These are phyloP conservation scores for Colossoma macropomum DNA, from an alignment of 2,113 vertebrate genomes.

Conservation along the genomic window DNA sequence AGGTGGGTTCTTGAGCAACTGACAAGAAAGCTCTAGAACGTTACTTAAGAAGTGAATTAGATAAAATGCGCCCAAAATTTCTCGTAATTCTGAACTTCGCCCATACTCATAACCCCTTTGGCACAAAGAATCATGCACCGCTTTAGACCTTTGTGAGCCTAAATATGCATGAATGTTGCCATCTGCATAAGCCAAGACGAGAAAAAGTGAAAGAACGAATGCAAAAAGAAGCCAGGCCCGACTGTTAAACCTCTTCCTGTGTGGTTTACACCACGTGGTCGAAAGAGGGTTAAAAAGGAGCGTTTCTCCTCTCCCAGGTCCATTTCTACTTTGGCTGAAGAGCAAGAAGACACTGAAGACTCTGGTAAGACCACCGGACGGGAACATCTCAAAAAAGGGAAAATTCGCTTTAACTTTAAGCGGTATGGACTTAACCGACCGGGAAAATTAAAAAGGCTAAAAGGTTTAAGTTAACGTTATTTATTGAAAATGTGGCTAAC, in stretches of 20 bases:
- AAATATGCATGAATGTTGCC: neutral
- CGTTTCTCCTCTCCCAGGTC: conserved; percentile 68
- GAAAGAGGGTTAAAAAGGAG: conserved; percentile 75
- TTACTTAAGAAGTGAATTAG: neutral
- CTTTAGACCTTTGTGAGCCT: neutral
- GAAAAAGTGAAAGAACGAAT: conserved; percentile 56
- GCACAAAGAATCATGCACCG: neutral
- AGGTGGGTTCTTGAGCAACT: neutral
- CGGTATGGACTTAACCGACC: too few species aligned
- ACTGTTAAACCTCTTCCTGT: conserved; percentile 86
- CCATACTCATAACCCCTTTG: neutral
- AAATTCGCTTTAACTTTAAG: neutral
- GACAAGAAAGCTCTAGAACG: neutral
- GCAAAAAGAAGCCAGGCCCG: conserved; percentile 65
- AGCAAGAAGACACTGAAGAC: conserved; percentile 59
- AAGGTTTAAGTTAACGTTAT: too few species aligned
- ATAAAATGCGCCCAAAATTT: too few species aligned
- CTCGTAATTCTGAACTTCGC: too few species aligned
- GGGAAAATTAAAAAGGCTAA: too few species aligned
- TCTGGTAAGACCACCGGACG: conserved; percentile 44
- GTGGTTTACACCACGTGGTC: conserved; percentile 77
- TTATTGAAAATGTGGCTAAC: too few species aligned
- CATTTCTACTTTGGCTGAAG: conserved; percentile 60
- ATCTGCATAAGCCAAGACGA: conserved; percentile 1
- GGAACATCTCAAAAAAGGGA: conserved; percentile 50